These are phyloP conservation scores for Nerophis lumbriciformis DNA, from an alignment of 2,113 vertebrate genomes.

Conservation along the genomic window DNA sequence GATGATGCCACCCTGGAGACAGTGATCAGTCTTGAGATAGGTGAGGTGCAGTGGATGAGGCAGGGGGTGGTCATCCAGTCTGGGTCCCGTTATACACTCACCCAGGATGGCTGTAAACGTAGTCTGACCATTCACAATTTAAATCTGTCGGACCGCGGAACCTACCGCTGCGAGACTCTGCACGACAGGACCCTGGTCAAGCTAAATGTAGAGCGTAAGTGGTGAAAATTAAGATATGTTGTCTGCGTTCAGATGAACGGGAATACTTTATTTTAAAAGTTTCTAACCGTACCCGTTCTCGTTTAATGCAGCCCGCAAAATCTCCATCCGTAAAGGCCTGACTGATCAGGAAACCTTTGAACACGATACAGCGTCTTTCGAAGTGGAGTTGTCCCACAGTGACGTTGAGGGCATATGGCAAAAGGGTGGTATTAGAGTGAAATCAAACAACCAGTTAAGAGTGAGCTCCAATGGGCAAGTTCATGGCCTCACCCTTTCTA, in stretches of 20 bases:
- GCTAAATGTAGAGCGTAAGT: constrained; percentile 88
- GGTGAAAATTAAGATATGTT: neutral
- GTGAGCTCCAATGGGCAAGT: constrained; percentile 71
- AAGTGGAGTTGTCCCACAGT: constrained; percentile 84
- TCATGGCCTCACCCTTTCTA: constrained; percentile 80
- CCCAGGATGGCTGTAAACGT: constrained; percentile 66
- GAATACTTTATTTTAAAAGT: neutral
- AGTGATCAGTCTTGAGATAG: constrained; percentile 78
- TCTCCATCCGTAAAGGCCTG: constrained; percentile 73
- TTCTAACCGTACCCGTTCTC: constrained; percentile 6
- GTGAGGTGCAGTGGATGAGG: constrained; percentile 86
- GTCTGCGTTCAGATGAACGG: neutral
- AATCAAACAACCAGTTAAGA: constrained; percentile 72
- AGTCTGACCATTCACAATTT: constrained; percentile 76
- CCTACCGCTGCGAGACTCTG: constrained; percentile 87
- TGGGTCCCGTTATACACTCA: constrained; percentile 67
- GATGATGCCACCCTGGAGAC: constrained; percentile 78
- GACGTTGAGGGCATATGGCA: constrained; percentile 83
- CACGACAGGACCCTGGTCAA: constrained; percentile 88
- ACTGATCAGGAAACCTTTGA: constrained; percentile 78
- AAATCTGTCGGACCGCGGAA: constrained; percentile 77
- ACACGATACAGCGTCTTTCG: constrained; percentile 82
- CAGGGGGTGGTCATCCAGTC: constrained; percentile 83
- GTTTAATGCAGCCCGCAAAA: constrained; percentile 75
- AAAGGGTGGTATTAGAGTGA: constrained; percentile 82